Conservation (phyloP, 2,888 invertebrate species). For the Cartodere bifasciata region DNA sequence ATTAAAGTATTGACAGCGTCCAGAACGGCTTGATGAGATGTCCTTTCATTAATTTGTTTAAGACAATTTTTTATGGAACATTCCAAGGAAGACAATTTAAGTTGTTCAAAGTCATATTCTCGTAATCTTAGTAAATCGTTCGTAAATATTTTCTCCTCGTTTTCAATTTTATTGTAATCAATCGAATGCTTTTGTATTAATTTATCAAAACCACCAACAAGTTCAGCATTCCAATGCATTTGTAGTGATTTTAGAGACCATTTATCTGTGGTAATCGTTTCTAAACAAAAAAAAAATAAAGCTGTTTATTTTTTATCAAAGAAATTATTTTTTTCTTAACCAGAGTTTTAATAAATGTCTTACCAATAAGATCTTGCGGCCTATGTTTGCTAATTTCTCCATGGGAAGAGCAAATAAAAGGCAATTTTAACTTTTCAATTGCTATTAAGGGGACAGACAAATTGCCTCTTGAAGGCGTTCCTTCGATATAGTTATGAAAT, state of each 20-base stretch:
- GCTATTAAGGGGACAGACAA: constrained; percentile 38
- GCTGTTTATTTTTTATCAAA: no score
- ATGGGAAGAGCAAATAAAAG: constrained; percentile 37
- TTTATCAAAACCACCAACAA: constrained; percentile 31
- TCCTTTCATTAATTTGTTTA: constrained; percentile 49
- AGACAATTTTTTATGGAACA: constrained; percentile 42
- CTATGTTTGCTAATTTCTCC: constrained; percentile 36
- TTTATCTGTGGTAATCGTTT: constrained; percentile 25
- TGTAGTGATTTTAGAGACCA: constrained; percentile 30
- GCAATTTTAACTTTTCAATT: constrained; percentile 33
- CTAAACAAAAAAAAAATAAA: constrained; percentile 19
- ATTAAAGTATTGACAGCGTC: constrained; percentile 43
- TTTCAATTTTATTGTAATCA: constrained; percentile 11
- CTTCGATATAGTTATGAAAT: constrained; percentile 35
- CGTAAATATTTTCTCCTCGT: constrained; percentile 21
- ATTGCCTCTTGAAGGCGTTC: constrained; percentile 28
- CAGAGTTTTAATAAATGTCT: constrained; percentile 2
- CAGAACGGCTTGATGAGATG: constrained; percentile 44
- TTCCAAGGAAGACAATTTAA: constrained; percentile 41
- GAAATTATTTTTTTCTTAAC: no score
- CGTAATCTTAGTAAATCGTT: constrained; percentile 26
- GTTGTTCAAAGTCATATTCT: constrained; percentile 35
- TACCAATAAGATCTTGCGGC: constrained; percentile 25
- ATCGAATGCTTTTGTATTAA: constrained; percentile 23
- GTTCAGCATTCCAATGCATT: constrained; percentile 35